A percentile compares a stretch with the other conserved stretches of the same genome.
phyloP scores from a whole-genome alignment of 2,113 vertebrate genomes.

The Rhodinocichla rosea region DNA sequence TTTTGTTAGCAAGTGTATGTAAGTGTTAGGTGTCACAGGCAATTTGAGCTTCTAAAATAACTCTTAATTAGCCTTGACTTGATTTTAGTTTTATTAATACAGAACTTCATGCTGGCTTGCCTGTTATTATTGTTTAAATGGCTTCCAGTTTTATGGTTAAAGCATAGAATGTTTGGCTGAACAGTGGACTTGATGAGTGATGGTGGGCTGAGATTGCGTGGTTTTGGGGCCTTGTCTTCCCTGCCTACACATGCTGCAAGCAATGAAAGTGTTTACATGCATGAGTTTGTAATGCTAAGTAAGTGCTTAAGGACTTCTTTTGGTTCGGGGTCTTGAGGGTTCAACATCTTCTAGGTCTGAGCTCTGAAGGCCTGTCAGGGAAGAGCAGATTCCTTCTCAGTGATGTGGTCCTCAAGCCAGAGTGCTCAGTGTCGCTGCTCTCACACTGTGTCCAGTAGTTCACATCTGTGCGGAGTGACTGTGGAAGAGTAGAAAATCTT shows the following conservation, averaged over 20 bases:
- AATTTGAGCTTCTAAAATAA: neutral
- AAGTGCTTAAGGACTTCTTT: neutral
- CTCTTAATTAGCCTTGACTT: neutral
- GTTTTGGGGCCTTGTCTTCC: neutral
- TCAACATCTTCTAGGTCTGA: neutral
- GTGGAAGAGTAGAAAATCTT: neutral
- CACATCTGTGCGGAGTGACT: neutral
- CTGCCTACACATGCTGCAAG: neutral
- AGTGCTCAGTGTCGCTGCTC: fast-evolving
- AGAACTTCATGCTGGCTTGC: neutral
- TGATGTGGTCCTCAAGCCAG: fast-evolving
- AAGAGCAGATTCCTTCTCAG: neutral
- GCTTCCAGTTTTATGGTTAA: neutral
- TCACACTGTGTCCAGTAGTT: neutral
- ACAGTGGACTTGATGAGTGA: neutral
- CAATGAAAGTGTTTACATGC: neutral
- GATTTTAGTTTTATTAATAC: neutral
- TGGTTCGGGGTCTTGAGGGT: neutral
- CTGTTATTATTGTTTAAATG: neutral
- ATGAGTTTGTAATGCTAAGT: neutral
- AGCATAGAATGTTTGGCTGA: neutral
- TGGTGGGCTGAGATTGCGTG: neutral
- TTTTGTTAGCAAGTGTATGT: neutral
- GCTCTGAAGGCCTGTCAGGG: neutral
- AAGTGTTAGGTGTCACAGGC: neutral